A percentile compares a stretch with the other conserved stretches of the same genome.
These are phyloP conservation scores for Sinodicranocentrus sp. DNA, from an alignment of 2,888 invertebrate genomes.

Conservation along the genomic window DNA sequence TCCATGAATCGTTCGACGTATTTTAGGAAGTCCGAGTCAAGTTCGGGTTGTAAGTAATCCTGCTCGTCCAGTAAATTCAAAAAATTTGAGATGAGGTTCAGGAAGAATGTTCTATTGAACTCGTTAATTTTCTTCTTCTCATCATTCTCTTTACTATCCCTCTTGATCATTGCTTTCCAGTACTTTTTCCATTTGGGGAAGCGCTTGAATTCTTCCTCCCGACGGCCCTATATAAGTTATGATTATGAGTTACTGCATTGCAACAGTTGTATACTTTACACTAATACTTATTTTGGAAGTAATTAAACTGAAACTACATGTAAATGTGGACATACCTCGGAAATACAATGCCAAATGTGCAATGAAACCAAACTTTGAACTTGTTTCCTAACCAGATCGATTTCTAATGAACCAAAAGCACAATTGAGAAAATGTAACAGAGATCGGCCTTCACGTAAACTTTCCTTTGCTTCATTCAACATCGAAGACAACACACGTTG, in stretches of 20 bases:
- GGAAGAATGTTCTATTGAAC: slow-evolving; percentile 94
- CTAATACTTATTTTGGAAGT: neutral
- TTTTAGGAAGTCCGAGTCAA: slow-evolving; percentile 81
- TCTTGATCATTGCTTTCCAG: slow-evolving; percentile 93
- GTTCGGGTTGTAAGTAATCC: slow-evolving; percentile 74
- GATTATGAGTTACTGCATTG: no score
- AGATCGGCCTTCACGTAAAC: slow-evolving; percentile 80
- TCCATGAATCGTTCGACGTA: slow-evolving; percentile 98
- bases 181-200: slow-evolving; percentile 95
- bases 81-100: slow-evolving; percentile 91
- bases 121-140: slow-evolving; percentile 79
- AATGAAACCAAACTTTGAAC: slow-evolving; percentile 94
- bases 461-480: slow-evolving; percentile 90
- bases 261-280: neutral
- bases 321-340: slow-evolving; percentile 85
- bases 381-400: slow-evolving; percentile 94
- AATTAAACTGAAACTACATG: no score
- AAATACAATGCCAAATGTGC: slow-evolving; percentile 94
- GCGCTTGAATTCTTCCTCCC: slow-evolving; percentile 91
- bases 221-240: slow-evolving; percentile 81
- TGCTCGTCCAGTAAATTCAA: slow-evolving; percentile 86
- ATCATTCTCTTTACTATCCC: slow-evolving; percentile 80
- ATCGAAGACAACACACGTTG: slow-evolving; percentile 88
- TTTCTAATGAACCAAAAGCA: slow-evolving; percentile 98
- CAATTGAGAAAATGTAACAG: slow-evolving; percentile 93